These are phyloP conservation scores for Phlogophora meticulosa DNA, from an alignment of 2,888 invertebrate genomes.

Conservation along the genomic window DNA sequence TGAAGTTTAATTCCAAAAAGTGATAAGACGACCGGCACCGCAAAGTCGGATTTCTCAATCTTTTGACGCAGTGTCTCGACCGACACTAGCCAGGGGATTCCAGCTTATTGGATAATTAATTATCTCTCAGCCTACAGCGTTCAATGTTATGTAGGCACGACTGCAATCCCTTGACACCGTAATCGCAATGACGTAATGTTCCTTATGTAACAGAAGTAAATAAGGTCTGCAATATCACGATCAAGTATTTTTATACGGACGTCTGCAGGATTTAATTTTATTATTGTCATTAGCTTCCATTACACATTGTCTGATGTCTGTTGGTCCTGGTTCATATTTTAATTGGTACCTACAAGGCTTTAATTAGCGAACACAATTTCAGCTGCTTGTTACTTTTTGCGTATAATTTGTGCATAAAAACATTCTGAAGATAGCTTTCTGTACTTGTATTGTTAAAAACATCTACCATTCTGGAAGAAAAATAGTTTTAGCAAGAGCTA, in stretches of 20 bases:
- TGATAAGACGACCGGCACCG: too few species aligned
- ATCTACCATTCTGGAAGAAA: neutral
- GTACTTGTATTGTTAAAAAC: too few species aligned
- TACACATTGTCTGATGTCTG: conserved; percentile 11
- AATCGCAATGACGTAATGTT: conserved; percentile 46
- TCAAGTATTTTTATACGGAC: conserved; percentile 30
- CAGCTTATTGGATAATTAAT: conserved; percentile 8
- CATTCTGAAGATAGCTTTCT: too few species aligned
- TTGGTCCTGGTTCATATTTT: neutral
- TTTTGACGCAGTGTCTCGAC: conserved; percentile 3
- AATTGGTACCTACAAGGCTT: conserved; percentile 1
- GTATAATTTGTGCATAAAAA: neutral
- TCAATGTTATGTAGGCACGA: conserved; percentile 13
- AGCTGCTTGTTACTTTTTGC: neutral
- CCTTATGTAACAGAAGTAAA: conserved; percentile 46
- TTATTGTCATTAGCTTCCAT: conserved; percentile 17
- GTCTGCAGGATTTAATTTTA: conserved; percentile 19
- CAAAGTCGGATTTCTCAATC: conserved; percentile 7
- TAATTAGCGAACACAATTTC: conserved; percentile 10
- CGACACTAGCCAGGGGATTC: neutral
- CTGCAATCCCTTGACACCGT: conserved; percentile 56
- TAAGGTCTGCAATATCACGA: conserved; percentile 39
- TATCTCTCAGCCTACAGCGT: conserved; percentile 13
- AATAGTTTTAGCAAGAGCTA: too few species aligned
- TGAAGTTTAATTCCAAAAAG: conserved; percentile 1